phyloP scores from a whole-genome alignment of 1,140 invertebrate genomes.

The Penaeus japonicus region DNA sequence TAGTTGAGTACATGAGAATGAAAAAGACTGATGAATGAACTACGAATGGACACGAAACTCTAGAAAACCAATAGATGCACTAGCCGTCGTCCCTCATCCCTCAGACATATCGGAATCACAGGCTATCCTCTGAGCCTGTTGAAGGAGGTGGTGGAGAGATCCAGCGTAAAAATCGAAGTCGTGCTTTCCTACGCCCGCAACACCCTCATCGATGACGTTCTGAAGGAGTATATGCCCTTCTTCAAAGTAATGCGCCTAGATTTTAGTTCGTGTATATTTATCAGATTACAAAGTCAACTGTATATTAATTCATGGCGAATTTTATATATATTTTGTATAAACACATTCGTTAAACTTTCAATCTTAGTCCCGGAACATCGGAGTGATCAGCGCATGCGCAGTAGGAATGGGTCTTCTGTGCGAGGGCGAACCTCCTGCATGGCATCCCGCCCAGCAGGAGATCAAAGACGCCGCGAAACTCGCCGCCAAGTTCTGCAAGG shows the following conservation, averaged over 20 bases:
- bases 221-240: constrained; percentile 77
- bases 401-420: constrained; percentile 84
- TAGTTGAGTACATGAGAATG: too few species aligned
- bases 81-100: background rate
- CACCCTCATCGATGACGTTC: constrained; percentile 79
- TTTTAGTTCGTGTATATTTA: background rate
- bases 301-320: background rate
- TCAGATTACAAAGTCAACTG: too few species aligned
- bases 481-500: constrained; percentile 16
- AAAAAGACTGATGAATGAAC: background rate
- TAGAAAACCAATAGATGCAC: background rate
- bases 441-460: constrained; percentile 78
- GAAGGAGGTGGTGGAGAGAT: constrained; percentile 76
- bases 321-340: background rate
- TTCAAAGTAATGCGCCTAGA: constrained; percentile 70
- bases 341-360: constrained; percentile 15
- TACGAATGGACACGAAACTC: background rate
- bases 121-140: constrained; percentile 83
- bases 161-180: constrained; percentile 74
- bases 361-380: constrained; percentile 73
- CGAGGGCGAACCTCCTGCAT: constrained; percentile 76
- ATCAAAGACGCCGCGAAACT: background rate
- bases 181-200: constrained; percentile 82
- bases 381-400: constrained; percentile 82
- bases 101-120: constrained; percentile 80